Percentiles rank a stretch among this genome's conserved stretches.
Conservation (phyloP, 1,140 invertebrate genomes). For the Camponotus floridanus region DNA sequence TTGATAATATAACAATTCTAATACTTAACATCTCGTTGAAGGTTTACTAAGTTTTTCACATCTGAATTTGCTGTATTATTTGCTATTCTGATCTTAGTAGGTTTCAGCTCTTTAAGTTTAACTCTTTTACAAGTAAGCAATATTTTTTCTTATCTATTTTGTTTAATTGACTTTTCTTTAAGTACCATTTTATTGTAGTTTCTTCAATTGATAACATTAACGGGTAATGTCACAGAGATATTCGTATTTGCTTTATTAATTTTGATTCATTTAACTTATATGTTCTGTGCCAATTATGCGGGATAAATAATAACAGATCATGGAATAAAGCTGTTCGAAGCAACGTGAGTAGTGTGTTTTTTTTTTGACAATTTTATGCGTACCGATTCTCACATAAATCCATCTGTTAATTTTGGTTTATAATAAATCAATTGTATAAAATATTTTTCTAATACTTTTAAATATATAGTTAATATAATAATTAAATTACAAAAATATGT, state of each 20-base stretch:
- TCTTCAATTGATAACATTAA: slow-evolving; percentile 17
- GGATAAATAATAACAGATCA: slow-evolving; percentile 43
- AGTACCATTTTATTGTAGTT: background rate
- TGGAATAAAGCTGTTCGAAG: slow-evolving; percentile 13
- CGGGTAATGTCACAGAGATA: background rate
- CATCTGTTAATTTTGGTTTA: background rate
- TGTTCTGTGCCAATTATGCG: slow-evolving; percentile 32
- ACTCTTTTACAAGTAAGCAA: slow-evolving; percentile 57
- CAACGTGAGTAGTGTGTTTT: slow-evolving; percentile 25
- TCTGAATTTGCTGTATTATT: background rate
- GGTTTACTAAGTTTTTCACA: slow-evolving; percentile 12
- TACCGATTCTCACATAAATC: too few relatives aligned
- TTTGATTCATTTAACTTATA: slow-evolving; percentile 7
- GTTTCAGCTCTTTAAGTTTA: slow-evolving; percentile 33
- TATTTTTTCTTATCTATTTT: background rate
- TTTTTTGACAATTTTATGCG: background rate
- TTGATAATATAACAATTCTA: background rate
- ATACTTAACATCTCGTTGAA: slow-evolving; percentile 16
- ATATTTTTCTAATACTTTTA: too few relatives aligned
- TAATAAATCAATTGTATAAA: too few relatives aligned
- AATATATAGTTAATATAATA: too few relatives aligned
- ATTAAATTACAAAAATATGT: too few relatives aligned
- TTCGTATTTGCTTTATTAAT: background rate
- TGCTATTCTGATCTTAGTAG: slow-evolving; percentile 9
- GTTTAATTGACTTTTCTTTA: background rate